These are phyloP conservation scores for Hesperophylax magnus DNA, from an alignment of 1,140 invertebrate species.

Conservation along the genomic window DNA sequence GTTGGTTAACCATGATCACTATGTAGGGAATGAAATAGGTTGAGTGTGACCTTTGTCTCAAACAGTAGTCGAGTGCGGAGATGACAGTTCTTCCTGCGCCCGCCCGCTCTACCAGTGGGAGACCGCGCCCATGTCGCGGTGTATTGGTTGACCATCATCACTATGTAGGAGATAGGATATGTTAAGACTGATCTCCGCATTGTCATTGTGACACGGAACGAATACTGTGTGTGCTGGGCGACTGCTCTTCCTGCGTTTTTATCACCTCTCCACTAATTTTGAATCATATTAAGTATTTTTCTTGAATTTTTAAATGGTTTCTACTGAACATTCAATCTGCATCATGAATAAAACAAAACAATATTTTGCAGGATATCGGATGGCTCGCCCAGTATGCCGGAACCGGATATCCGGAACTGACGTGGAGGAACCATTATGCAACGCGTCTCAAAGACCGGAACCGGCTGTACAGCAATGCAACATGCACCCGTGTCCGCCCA, in stretches of 20 bases:
- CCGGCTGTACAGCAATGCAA: constrained; percentile 86
- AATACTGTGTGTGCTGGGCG: too few species aligned
- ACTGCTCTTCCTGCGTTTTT: too few species aligned
- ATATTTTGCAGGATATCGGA: constrained; percentile 82
- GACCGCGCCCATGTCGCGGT: constrained; percentile 83
- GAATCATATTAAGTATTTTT: too few species aligned
- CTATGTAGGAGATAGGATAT: neutral
- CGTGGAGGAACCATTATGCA: constrained; percentile 85
- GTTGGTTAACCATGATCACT: constrained; percentile 45
- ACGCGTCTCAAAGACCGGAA: constrained; percentile 81
- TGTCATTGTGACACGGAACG: too few species aligned
- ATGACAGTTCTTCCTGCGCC: constrained; percentile 86
- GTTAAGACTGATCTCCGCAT: neutral
- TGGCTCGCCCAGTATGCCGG: constrained; percentile 83
- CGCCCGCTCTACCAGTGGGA: constrained; percentile 88
- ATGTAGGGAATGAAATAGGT: constrained; percentile 65
- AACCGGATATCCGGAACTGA: constrained; percentile 80
- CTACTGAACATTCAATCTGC: too few species aligned
- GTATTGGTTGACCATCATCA: constrained; percentile 64
- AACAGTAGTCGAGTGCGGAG: constrained; percentile 89
- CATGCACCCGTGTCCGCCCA: constrained; percentile 87
- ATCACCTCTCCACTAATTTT: too few species aligned
- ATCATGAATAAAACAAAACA: too few species aligned
- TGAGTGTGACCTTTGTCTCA: constrained; percentile 89
- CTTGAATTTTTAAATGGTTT: too few species aligned